phyloP scores from a whole-genome alignment of 2,888 invertebrate species.

The Muschampia staudingeri region DNA sequence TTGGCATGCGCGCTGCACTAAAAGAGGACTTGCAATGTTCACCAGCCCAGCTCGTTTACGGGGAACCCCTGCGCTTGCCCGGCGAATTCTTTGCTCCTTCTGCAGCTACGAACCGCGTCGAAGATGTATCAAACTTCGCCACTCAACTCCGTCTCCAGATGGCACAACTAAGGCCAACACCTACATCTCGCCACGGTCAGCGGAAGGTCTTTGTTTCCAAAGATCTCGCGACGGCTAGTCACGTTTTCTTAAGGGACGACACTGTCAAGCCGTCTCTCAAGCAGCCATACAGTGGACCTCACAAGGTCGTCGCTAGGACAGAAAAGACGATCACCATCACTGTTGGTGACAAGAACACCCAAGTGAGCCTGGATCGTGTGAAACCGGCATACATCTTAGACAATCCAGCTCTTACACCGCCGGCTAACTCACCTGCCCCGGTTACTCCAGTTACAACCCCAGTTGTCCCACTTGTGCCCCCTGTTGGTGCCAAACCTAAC shows the following conservation, averaged over 20 bases:
- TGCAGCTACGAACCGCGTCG: not conserved
- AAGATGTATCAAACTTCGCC: not conserved
- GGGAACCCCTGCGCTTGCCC: slow-evolving; percentile 54
- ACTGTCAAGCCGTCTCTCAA: not conserved
- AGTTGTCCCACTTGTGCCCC: not conserved
- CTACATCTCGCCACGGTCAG: not conserved
- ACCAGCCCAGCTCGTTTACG: slow-evolving; percentile 57
- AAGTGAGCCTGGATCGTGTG: not conserved
- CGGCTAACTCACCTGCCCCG: not conserved
- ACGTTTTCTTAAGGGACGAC: not conserved
- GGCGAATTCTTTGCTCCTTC: slow-evolving; percentile 39
- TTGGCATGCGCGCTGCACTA: slow-evolving; percentile 61
- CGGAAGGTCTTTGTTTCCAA: not conserved
- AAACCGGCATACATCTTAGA: not conserved
- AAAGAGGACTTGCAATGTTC: slow-evolving; percentile 60
- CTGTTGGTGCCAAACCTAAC: not conserved
- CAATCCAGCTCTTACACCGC: not conserved
- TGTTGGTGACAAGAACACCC: not conserved
- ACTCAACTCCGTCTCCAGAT: not conserved
- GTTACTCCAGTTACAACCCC: not conserved
- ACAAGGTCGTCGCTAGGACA: not conserved
- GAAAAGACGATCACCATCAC: slow-evolving; percentile 4
- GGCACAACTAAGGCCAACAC: not conserved
- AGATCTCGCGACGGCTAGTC: not conserved
- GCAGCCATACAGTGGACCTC: slow-evolving; percentile 1